Conservation (phyloP, 2,797 vertebrate species). For the Cirrhinus molitorella region DNA sequence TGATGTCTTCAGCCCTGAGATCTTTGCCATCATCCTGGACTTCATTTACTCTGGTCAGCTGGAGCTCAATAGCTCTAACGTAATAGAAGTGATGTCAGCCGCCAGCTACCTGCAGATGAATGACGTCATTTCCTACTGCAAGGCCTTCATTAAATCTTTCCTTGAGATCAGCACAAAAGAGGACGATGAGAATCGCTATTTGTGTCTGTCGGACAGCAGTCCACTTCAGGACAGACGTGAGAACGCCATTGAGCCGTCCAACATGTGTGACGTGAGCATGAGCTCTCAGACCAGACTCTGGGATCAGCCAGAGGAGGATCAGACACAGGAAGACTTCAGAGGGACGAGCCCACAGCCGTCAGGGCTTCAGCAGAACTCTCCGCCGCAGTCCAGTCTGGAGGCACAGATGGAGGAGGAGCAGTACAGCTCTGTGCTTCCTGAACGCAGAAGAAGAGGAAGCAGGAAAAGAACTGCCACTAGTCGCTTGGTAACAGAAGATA, state of each 20-base stretch:
- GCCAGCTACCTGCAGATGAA: slow-evolving; percentile 99
- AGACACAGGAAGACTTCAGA: slow-evolving; percentile 70
- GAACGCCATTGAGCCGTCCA: slow-evolving; percentile 74
- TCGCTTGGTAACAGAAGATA: slow-evolving; percentile 69
- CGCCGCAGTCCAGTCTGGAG: slow-evolving; percentile 61
- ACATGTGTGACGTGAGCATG: slow-evolving; percentile 76
- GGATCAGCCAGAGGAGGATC: slow-evolving; percentile 76
- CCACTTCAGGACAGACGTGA: slow-evolving; percentile 71
- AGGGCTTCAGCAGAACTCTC: slow-evolving; percentile 64
- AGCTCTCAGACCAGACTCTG: slow-evolving; percentile 77
- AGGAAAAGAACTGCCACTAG: slow-evolving; percentile 71
- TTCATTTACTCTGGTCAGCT: slow-evolving; percentile 96
- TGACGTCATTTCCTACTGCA: slow-evolving; percentile 94
- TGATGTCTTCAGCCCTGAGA: slow-evolving; percentile 92
- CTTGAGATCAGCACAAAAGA: slow-evolving; percentile 92
- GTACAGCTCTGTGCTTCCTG: slow-evolving; percentile 72
- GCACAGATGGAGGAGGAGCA: slow-evolving; percentile 74
- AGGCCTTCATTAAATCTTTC: slow-evolving; percentile 96
- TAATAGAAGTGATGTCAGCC: slow-evolving; percentile 97
- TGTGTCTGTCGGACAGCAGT: slow-evolving; percentile 76
- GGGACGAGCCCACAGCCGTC: slow-evolving; percentile 68
- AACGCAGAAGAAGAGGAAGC: slow-evolving; percentile 72
- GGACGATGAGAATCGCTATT: slow-evolving; percentile 75
- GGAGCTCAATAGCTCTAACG: slow-evolving; percentile 92
- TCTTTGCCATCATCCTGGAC: slow-evolving; percentile 93